phyloP scores from a whole-genome alignment of 2,113 vertebrate species.

The Odontophorus gujanensis region DNA sequence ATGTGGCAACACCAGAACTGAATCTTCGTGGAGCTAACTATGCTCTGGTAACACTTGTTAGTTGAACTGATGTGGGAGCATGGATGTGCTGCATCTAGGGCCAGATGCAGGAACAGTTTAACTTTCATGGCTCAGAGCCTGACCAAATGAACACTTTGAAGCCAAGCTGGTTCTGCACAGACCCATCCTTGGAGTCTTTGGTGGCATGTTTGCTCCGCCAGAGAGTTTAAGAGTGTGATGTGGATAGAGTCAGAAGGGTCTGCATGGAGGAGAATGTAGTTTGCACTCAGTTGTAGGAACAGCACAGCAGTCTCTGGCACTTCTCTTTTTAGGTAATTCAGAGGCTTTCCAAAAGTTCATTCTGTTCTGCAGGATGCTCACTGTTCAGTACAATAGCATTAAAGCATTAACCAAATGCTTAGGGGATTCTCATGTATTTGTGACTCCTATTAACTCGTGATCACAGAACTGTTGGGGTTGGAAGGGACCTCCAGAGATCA shows the following conservation, averaged over 20 bases:
- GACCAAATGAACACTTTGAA: neutral
- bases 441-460: neutral
- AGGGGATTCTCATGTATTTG: neutral
- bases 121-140: neutral
- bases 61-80: accelerated
- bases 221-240: neutral
- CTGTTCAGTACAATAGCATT: neutral
- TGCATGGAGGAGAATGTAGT: neutral
- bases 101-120: neutral
- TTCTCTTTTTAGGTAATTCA: neutral
- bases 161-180: neutral
- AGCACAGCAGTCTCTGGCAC: neutral
- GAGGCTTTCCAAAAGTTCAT: neutral
- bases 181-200: neutral
- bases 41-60: neutral
- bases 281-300: neutral
- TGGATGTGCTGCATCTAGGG: neutral
- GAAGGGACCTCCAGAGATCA: no score
- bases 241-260: neutral
- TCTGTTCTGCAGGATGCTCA: neutral
- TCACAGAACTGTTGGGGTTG: no score
- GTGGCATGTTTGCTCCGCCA: neutral
- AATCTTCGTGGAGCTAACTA: neutral
- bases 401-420: neutral
- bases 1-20: neutral